Evolutionary conservation across 1,140 invertebrate genomes (phyloP).

Genomic region (Conopomorpha cramerella): DNA sequence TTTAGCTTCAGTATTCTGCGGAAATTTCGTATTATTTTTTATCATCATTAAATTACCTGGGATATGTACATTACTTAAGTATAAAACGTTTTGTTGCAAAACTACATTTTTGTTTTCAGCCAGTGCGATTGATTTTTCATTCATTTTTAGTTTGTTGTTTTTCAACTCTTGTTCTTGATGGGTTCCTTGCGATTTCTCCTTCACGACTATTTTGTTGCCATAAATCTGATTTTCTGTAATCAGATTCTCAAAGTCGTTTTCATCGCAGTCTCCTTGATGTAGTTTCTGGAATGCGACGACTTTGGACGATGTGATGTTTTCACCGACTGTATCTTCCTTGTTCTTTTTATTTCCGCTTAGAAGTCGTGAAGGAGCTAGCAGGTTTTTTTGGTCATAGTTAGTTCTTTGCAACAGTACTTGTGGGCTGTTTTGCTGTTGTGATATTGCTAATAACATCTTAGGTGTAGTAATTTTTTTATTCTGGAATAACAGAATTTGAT

Average conservation of each 20-base stretch:
- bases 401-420: conserved; percentile 36
- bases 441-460: conserved; percentile 40
- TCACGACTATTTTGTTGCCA: conserved; percentile 59
- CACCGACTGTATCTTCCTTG: conserved; percentile 31
- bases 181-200: conserved; percentile 54
- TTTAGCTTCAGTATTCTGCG: conserved; percentile 13
- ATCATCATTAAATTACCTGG: conserved; percentile 47
- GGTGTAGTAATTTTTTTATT: conserved; percentile 33
- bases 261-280: conserved; percentile 51
- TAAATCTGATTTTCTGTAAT: conserved; percentile 61
- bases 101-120: conserved; percentile 28
- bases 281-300: conserved; percentile 47
- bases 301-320: conserved; percentile 33
- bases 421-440: conserved; percentile 26
- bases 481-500: conserved; percentile 42
- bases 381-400: conserved; percentile 42
- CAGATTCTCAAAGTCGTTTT: conserved; percentile 58
- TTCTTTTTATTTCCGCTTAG: conserved; percentile 33
- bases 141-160: conserved; percentile 20
- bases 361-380: conserved; percentile 44
- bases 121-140: conserved; percentile 17
- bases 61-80: conserved; percentile 47
- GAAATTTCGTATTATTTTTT: conserved; percentile 30
- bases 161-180: conserved; percentile 42
- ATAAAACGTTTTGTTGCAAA: conserved; percentile 47